Conservation (phyloP, 2,888 invertebrate genomes). For the Drosophila borealis region DNA sequence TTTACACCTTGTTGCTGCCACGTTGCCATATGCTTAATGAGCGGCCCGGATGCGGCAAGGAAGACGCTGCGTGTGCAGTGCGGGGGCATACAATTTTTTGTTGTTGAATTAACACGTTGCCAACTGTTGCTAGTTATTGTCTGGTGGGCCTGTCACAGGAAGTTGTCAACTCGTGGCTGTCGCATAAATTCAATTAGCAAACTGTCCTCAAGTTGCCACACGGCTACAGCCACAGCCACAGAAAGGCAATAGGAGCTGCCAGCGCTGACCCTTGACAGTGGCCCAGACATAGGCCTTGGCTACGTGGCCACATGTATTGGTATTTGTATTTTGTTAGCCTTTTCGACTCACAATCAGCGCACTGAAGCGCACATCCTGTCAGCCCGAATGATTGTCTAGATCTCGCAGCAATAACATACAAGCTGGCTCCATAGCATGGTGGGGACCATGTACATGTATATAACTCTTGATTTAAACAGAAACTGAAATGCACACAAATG, state of each 20-base stretch:
- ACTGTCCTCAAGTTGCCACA: constrained; percentile 61
- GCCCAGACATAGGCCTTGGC: not conserved
- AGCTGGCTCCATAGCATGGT: too few species aligned
- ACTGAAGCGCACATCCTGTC: constrained; percentile 81
- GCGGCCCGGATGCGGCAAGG: constrained; percentile 47
- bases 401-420: constrained; percentile 19
- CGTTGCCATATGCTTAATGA: constrained; percentile 76
- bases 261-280: constrained; percentile 46
- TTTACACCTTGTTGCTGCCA: constrained; percentile 74
- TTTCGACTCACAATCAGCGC: constrained; percentile 75
- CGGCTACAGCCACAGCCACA: constrained; percentile 37
- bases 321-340: constrained; percentile 63
- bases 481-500: constrained; percentile 82
- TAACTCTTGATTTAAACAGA: constrained; percentile 73
- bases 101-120: constrained; percentile 72
- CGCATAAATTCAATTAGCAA: constrained; percentile 80
- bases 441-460: constrained; percentile 24
- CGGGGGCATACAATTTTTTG: constrained; percentile 11
- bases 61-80: not conserved
- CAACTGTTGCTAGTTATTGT: constrained; percentile 72
- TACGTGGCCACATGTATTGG: constrained; percentile 33
- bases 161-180: constrained; percentile 69
- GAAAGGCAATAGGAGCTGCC: constrained; percentile 55
- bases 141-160: constrained; percentile 49
- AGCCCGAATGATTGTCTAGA: constrained; percentile 76